Percentiles rank a stretch among this genome's conserved stretches.
Evolutionary conservation across 53 echinoderm and acorn worm genomes (phyloP).

Genomic region (Actinopyga echinites): DNA sequence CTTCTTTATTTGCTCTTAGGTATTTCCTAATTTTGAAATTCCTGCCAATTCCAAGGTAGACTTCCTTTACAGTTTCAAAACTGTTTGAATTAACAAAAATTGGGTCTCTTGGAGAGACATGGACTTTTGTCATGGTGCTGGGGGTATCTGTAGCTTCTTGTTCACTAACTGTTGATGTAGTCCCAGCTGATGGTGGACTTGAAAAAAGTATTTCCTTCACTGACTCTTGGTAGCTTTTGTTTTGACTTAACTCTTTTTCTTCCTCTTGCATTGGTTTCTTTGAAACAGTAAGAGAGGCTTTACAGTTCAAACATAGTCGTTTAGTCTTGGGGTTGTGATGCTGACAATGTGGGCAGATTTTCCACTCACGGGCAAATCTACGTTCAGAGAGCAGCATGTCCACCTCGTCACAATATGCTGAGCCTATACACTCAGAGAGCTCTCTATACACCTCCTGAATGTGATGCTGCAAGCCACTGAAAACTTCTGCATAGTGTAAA

Average conservation of each 20-base stretch:
- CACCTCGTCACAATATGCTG: not conserved
- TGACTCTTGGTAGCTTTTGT: too few relatives aligned
- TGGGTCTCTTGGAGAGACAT: conserved; percentile 12
- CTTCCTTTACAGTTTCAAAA: not conserved
- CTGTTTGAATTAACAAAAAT: conserved; percentile 22
- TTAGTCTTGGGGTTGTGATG: not conserved
- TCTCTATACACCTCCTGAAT: not conserved
- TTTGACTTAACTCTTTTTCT: too few relatives aligned
- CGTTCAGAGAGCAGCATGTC: not conserved
- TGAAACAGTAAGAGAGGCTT: not conserved
- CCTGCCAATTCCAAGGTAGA: not conserved
- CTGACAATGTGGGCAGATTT: not conserved
- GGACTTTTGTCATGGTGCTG: not conserved
- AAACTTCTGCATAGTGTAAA: not conserved
- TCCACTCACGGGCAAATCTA: not conserved
- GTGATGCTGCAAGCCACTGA: not conserved
- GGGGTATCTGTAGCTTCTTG: too few relatives aligned
- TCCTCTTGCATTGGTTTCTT: not conserved
- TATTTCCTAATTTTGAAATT: not conserved
- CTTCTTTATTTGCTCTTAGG: not conserved
- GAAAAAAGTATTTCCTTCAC: too few relatives aligned
- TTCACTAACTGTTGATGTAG: too few relatives aligned
- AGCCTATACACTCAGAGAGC: not conserved
- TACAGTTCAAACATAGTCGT: not conserved
- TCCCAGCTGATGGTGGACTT: too few relatives aligned